Base-by-base conservation (phyloP, 2,888 invertebrate genomes). In the Meganola albula region DNA sequence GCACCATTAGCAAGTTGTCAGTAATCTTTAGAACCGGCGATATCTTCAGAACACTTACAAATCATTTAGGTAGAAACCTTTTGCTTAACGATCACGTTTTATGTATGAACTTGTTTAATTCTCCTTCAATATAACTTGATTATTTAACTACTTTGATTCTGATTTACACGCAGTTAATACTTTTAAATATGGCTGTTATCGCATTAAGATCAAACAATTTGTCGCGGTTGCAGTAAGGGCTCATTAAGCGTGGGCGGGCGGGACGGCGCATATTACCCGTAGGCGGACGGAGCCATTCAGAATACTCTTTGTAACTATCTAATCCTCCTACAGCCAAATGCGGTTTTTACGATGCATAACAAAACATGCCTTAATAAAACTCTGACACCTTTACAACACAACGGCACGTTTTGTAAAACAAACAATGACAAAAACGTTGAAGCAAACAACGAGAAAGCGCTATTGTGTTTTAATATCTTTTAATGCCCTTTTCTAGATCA, bases 161-260 rank as follows among this genome's bases (percentile, higher is more conserved):
- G 11, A 38, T 37, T 37, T 36, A 30, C 22, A 38, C 35, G 24
- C 12, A n/a, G n/a, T n/a, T n/a, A n/a, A n/a, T n/a, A 31, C 27
- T 27, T 41, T 44, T 30, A 41, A 51, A 46, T 45, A 51, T 50
- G 45, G 63, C 52, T 48, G 44, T 54, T 47, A 45, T 52, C 51
- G 57, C 55, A 61, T 74, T 66, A 67, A 67, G 63, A 70, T 57
- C 58, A 69, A 71, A 65, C 65, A 74, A 82, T 80, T 80, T 80
- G 79, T 79, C 72, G 64, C 53, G 40, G 47, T 63, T 74, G 75
- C 82, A 73, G 80, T 80, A 82, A 82, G 58, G 57, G 63, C 62
- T 71, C 63, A 67, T 75, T 79, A 62, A 56, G 52, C 50, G 84
- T 82, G 58, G 82, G 84, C 74, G 79, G 77, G 71, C 71, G 72